Evolutionary conservation across 2,888 invertebrate species (phyloP), one percentile per base, ranked within the genome.

Genomic region (Troides aeacus): DNA sequence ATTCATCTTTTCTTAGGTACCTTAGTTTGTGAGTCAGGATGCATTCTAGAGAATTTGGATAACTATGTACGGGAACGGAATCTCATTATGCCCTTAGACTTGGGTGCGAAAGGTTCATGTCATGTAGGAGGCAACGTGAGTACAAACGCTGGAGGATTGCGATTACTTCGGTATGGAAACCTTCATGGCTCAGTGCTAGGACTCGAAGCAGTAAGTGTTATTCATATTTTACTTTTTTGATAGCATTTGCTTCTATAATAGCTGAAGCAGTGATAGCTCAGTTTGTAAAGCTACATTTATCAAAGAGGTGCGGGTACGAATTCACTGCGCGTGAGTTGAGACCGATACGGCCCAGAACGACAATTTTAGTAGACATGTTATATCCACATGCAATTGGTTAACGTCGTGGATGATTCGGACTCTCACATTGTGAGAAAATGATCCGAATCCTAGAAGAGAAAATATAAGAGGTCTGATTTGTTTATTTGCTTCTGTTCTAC

Each of bases 41-140:
- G 98, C 86, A 94, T 99, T 67, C 89, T 99, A 72, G 98, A 99
- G 87, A 95, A 93, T 64, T 87, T 99, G 62, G 98, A 99, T 78
- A 93, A 94, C 68, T 93, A 95, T 80, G 93, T 97, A 4, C 92
- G 93, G 5, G 94, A 96, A 10, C 91, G 93, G 68, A 95, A 95
- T n/a, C 93, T 98, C 57, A 97, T 98, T 87, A 97, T 99, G 95
- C 99, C 99, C 0, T 85, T 99, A 69, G 99, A 99, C 91, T 93
- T 99, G 71, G 99, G 99, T 0, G 99, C 99, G 0, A 99, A 99
- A 89, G 98, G 98, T 42, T 96, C 96, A 71, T 99, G 99, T 81
- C 97, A 98, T 67, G 97, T 99, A 76, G 99, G 99, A 1, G 99
- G 99, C 23, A 99, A 99, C 86, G 94, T 99, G 39, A 96, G 99